These are phyloP conservation scores for Phymastichus coffea DNA, from an alignment of 1,140 invertebrate genomes.

Conservation along the genomic window DNA sequence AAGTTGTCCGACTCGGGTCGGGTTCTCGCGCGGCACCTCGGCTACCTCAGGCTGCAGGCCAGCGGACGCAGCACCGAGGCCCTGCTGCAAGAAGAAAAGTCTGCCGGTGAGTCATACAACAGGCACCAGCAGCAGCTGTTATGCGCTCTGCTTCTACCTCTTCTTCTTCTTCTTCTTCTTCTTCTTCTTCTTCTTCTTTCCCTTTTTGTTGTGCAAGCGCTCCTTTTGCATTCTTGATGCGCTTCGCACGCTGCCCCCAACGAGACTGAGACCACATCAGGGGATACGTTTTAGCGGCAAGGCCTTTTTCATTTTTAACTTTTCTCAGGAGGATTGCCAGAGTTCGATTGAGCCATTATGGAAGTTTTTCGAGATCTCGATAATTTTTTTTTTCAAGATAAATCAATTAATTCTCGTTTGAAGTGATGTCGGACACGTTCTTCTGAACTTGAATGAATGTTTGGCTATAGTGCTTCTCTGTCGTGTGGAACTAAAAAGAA, in stretches of 20 bases:
- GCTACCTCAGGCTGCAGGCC: conserved; percentile 41
- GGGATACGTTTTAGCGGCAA: too few species aligned
- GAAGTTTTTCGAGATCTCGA: too few species aligned
- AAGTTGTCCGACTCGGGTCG: conserved; percentile 18
- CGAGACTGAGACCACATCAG: background rate
- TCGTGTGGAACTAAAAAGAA: too few species aligned
- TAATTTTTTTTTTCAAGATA: too few species aligned
- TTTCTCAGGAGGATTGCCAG: too few species aligned
- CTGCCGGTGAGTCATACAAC: conserved; percentile 38
- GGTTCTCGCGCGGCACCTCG: conserved; percentile 44
- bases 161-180: background rate
- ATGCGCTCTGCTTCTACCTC: background rate
- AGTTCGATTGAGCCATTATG: too few species aligned
- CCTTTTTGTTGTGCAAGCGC: background rate
- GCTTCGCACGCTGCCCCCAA: background rate
- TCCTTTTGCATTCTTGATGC: conserved; percentile 11
- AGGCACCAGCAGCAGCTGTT: background rate
- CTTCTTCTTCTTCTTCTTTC: background rate
- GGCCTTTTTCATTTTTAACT: too few species aligned
- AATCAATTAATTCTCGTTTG: too few species aligned
- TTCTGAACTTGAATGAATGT: too few species aligned
- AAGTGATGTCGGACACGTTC: too few species aligned
- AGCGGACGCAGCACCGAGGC: conserved; percentile 41
- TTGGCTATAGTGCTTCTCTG: too few species aligned
- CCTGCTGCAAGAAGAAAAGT: conserved; percentile 39